Conservation (phyloP, 2,113 vertebrate species). For the Leuciscus idus region DNA sequence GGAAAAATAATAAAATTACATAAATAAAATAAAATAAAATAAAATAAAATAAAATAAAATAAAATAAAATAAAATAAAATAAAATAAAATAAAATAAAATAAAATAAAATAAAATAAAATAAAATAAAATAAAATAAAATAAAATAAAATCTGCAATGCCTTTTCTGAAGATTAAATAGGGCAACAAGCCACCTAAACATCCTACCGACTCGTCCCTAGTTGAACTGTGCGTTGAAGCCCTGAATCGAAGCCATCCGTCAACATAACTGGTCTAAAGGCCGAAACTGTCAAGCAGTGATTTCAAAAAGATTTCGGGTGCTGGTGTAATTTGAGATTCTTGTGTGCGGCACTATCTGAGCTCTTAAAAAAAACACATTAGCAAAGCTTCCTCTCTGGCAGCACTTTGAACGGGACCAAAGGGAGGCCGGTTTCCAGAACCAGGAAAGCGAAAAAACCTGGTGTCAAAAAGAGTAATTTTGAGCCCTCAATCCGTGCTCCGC, state of each 20-base stretch:
- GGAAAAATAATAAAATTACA: no score
- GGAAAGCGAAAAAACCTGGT: not conserved
- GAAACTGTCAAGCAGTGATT: not conserved
- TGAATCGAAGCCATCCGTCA: not conserved
- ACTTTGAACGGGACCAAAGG: conserved; percentile 4
- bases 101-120: not conserved
- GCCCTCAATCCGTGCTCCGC: not conserved
- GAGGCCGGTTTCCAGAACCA: not conserved
- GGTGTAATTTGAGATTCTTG: conserved; percentile 17
- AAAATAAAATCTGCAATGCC: not conserved
- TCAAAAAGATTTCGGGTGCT: not conserved
- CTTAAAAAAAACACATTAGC: conserved; percentile 34
- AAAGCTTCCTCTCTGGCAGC: conserved; percentile 25
- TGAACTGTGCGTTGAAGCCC: not conserved
- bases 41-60: not conserved
- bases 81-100: no score
- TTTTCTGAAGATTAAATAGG: no score
- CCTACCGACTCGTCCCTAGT: not conserved
- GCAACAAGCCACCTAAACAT: no score
- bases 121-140: not conserved
- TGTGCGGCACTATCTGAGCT: conserved; percentile 22
- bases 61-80: not conserved
- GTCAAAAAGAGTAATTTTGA: conserved; percentile 1
- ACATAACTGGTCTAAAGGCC: not conserved
- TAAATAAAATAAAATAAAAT: not conserved